Conservation (phyloP, 2,113 vertebrate genomes). For the Dipodomys ordii region DNA sequence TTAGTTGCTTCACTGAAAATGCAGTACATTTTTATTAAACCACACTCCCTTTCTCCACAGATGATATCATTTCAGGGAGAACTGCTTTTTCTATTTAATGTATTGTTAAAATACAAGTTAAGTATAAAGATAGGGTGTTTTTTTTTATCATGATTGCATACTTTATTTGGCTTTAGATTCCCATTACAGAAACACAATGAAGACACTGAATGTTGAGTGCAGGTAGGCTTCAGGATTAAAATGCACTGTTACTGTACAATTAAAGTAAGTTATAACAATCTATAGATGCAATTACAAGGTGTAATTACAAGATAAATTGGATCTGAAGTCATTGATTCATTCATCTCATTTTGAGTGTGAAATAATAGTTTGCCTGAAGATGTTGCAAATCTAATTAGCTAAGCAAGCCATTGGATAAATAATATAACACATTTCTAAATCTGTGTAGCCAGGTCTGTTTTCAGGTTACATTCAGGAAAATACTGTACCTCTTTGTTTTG, state of each 20-base stretch:
- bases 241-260: constrained; percentile 54
- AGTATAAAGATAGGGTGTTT: constrained; percentile 1
- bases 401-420: constrained; percentile 49
- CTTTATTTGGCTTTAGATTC: constrained; percentile 64
- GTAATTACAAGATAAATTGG: constrained; percentile 62
- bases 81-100: constrained; percentile 68
- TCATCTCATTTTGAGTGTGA: constrained; percentile 68
- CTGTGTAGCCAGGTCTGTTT: constrained; percentile 19
- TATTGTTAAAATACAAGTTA: constrained; percentile 69
- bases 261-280: constrained; percentile 51
- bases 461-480: constrained; percentile 50
- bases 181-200: constrained; percentile 61
- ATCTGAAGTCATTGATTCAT: constrained; percentile 54
- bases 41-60: neutral
- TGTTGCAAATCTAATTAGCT: constrained; percentile 61
- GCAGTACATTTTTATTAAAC: constrained; percentile 64
- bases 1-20: constrained; percentile 75
- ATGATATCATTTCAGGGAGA: constrained; percentile 61
- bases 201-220: constrained; percentile 31
- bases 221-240: constrained; percentile 63
- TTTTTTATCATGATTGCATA: constrained; percentile 57
- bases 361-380: constrained; percentile 67
- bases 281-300: constrained; percentile 59
- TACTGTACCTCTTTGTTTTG: neutral
- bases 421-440: constrained; percentile 52